Conservation (phyloP, 2,888 invertebrate species). For the Ornithoptera priamus region DNA sequence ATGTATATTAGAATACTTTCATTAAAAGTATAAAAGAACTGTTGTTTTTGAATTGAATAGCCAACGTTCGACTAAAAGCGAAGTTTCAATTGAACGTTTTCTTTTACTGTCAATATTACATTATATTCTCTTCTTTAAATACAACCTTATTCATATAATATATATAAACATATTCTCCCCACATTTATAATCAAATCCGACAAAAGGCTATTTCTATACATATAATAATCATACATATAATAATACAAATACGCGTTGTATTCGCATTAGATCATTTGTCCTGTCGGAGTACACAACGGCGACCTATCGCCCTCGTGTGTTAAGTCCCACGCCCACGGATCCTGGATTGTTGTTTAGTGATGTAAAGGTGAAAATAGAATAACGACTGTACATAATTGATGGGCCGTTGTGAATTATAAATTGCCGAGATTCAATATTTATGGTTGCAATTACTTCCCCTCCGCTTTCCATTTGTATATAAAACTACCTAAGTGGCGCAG, state of each 20-base stretch:
- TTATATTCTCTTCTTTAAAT: too few relatives aligned
- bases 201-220: not conserved
- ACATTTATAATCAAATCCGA: not conserved
- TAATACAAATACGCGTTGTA: conserved; percentile 1
- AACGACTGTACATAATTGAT: conserved; percentile 62
- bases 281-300: conserved; percentile 9
- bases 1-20: too few relatives aligned
- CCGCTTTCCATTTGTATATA: conserved; percentile 35
- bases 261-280: conserved; percentile 23
- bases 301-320: conserved; percentile 17
- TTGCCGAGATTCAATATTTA: conserved; percentile 63
- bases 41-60: too few relatives aligned
- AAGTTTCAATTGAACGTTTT: too few relatives aligned
- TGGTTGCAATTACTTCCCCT: conserved; percentile 63
- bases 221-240: not conserved
- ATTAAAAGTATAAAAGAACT: too few relatives aligned
- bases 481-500: not conserved
- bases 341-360: conserved; percentile 39
- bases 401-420: conserved; percentile 55
- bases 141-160: too few relatives aligned
- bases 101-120: too few relatives aligned
- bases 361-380: conserved; percentile 54
- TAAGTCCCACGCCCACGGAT: conserved; percentile 41
- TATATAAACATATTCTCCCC: not conserved
- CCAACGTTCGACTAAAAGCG: too few relatives aligned